phyloP scores from a whole-genome alignment of 2,797 vertebrate species.

The Peromyscus melanophrys region DNA sequence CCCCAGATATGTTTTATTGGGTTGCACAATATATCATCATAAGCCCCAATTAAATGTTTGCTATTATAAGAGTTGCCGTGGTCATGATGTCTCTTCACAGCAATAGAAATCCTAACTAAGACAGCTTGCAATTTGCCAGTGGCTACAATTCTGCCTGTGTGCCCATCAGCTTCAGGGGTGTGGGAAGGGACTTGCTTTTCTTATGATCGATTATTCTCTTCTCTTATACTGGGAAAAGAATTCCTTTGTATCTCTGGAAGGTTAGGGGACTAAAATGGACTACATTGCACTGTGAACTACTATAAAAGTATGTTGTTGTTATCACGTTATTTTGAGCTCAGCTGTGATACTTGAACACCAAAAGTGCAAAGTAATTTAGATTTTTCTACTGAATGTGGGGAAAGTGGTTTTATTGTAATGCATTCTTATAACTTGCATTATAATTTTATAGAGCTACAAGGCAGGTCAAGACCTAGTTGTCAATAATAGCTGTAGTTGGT shows the following conservation, averaged over 20 bases:
- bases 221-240: not conserved
- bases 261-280: not conserved
- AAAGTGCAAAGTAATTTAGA: constrained; percentile 60
- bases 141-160: not conserved
- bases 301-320: not conserved
- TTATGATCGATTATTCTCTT: constrained; percentile 3
- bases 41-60: not conserved
- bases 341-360: not conserved
- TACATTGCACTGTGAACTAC: not conserved
- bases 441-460: not conserved
- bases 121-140: not conserved
- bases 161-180: not conserved
- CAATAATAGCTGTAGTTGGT: constrained; percentile 42
- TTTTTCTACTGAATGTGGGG: constrained; percentile 25
- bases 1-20: too few species aligned
- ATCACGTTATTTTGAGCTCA: constrained; percentile 33
- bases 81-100: not conserved
- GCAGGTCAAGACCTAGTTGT: not conserved
- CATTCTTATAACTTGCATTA: constrained; percentile 22
- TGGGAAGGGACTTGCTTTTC: not conserved
- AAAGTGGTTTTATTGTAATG: constrained; percentile 27
- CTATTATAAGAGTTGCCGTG: not conserved
- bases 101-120: not conserved
- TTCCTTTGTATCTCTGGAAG: not conserved
- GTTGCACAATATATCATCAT: too few species aligned